These are phyloP conservation scores for Nothocercus nigrocapillus DNA, from an alignment of 2,113 vertebrate species.

Conservation along the genomic window DNA sequence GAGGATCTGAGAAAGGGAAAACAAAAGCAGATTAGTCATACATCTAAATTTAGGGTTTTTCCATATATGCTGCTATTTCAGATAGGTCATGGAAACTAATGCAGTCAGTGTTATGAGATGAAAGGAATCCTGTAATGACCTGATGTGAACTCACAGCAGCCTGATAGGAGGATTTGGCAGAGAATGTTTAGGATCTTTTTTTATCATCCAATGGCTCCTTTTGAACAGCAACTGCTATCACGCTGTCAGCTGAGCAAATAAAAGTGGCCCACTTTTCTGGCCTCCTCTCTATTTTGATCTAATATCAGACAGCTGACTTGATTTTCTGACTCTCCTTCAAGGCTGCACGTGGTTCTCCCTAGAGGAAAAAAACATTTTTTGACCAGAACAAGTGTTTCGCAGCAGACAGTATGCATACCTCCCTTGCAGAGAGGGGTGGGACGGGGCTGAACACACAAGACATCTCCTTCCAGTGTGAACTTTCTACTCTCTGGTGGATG, in stretches of 20 bases:
- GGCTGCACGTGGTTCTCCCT: not conserved
- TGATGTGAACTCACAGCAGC: conserved; percentile 47
- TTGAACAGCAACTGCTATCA: conserved; percentile 17
- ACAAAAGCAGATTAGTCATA: conserved; percentile 35
- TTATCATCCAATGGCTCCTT: conserved; percentile 33
- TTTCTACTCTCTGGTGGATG: not conserved
- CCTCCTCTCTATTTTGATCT: not conserved
- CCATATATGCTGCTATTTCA: conserved; percentile 50
- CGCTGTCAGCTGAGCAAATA: conserved; percentile 16
- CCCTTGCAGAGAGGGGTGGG: not conserved
- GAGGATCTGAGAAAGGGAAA: conserved; percentile 18
- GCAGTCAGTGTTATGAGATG: conserved; percentile 58
- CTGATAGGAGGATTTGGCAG: conserved; percentile 55
- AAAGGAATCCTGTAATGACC: conserved; percentile 57
- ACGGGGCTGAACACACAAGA: not conserved
- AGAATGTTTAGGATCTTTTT: conserved; percentile 25
- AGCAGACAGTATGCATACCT: not conserved
- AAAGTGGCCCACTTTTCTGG: conserved; percentile 13
- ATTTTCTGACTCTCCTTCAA: not conserved
- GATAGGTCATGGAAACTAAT: conserved; percentile 63
- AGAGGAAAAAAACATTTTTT: not conserved
- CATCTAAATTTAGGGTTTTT: conserved; percentile 26
- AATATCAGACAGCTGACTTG: not conserved
- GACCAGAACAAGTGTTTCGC: not conserved
- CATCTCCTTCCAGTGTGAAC: not conserved